These are phyloP conservation scores for Crenichthys baileyi DNA, from an alignment of 2,797 vertebrate species.

Conservation along the genomic window DNA sequence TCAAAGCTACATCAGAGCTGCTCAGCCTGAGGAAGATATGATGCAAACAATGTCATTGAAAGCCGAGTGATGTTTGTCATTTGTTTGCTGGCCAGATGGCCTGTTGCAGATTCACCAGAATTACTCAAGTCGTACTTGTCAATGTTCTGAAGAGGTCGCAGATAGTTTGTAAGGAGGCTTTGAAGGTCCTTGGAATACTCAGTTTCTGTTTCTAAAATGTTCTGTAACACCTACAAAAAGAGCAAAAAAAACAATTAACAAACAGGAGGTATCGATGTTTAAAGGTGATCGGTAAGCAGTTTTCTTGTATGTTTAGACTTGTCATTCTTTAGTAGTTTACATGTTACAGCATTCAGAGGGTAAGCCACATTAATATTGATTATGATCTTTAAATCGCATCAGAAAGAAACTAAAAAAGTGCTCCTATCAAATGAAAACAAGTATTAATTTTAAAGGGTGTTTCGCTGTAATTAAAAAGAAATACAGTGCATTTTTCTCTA, in stretches of 20 bases:
- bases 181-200: constrained; percentile 97
- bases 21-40: constrained; percentile 81
- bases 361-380: background rate
- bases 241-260: background rate
- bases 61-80: background rate
- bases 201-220: constrained; percentile 97
- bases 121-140: constrained; percentile 85
- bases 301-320: background rate
- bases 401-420: background rate
- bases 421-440: background rate
- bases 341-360: background rate
- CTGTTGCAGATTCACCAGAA: background rate
- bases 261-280: background rate
- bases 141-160: constrained; percentile 90
- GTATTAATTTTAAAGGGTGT: background rate
- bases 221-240: constrained; percentile 91
- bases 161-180: constrained; percentile 91
- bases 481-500: background rate
- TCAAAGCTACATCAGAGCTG: constrained; percentile 85
- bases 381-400: background rate
- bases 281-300: background rate
- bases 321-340: background rate
- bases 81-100: background rate
- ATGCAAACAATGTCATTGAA: background rate
- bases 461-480: background rate